Percentiles rank a stretch among this genome's conserved stretches.
phyloP scores from a whole-genome alignment of 1,140 invertebrate species.

The Wasmannia auropunctata region DNA sequence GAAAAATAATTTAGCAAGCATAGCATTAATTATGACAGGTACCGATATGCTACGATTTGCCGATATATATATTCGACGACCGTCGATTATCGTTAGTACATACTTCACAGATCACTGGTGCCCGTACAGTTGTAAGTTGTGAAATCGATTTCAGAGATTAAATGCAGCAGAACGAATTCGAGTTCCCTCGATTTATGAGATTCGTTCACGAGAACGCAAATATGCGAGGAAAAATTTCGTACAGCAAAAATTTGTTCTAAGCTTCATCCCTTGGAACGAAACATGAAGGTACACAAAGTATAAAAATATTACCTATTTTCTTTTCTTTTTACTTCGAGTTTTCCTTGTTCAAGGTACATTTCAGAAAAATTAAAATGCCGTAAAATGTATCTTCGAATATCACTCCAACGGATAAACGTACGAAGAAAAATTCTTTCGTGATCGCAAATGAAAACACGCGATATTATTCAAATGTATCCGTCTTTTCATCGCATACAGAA shows the following conservation, averaged over 20 bases:
- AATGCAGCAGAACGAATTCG: constrained; percentile 21
- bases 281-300: background rate
- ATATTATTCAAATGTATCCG: background rate
- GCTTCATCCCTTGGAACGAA: background rate
- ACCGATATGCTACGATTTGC: background rate
- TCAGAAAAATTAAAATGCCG: background rate
- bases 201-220: background rate
- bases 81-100: background rate
- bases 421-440: background rate
- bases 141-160: background rate
- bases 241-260: background rate
- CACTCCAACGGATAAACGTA: background rate
- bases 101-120: background rate
- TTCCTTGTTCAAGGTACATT: background rate
- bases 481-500: background rate
- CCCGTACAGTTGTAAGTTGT: background rate
- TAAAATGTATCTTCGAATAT: background rate
- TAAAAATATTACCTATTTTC: background rate
- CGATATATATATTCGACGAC: no score
- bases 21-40: background rate
- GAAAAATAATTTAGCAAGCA: background rate
- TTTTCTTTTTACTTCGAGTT: background rate
- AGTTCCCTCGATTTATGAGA: background rate
- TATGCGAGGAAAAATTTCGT: background rate
- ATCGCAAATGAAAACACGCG: background rate